phyloP scores from a whole-genome alignment of 2,797 vertebrate genomes.

The Gallinago nigripennis region DNA sequence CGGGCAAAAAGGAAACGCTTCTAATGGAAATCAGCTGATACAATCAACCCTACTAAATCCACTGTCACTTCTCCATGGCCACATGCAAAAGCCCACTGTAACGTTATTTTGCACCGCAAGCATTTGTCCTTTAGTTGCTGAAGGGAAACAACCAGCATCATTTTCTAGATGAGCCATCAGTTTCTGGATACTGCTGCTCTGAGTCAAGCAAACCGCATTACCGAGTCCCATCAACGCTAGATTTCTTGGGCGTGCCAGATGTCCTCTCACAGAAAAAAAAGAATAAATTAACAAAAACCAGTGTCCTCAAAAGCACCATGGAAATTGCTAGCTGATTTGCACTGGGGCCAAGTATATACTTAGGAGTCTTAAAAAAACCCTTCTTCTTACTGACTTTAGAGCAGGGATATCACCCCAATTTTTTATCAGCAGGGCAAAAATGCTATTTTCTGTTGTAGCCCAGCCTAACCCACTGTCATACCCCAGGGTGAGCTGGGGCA shows the following conservation, averaged over 20 bases:
- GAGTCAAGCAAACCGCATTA: not conserved
- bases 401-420: not conserved
- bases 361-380: not conserved
- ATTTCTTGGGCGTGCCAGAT: not conserved
- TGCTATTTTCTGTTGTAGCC: not conserved
- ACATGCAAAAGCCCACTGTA: not conserved
- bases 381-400: not conserved
- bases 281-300: not conserved
- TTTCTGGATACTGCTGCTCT: not conserved
- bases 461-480: not conserved
- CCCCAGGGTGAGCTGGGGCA: not conserved
- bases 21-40: not conserved
- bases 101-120: not conserved
- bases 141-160: not conserved
- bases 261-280: not conserved
- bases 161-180: not conserved
- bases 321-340: not conserved
- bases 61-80: not conserved
- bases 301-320: not conserved
- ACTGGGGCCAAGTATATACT: not conserved
- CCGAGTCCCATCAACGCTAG: not conserved
- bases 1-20: not conserved
- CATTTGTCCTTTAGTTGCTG: not conserved
- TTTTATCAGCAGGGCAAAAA: not conserved
- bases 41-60: not conserved